A percentile compares a stretch with the other conserved stretches of the same genome.
Evolutionary conservation across 2,888 invertebrate genomes (phyloP).

Genomic region (Oligia latruncula): DNA sequence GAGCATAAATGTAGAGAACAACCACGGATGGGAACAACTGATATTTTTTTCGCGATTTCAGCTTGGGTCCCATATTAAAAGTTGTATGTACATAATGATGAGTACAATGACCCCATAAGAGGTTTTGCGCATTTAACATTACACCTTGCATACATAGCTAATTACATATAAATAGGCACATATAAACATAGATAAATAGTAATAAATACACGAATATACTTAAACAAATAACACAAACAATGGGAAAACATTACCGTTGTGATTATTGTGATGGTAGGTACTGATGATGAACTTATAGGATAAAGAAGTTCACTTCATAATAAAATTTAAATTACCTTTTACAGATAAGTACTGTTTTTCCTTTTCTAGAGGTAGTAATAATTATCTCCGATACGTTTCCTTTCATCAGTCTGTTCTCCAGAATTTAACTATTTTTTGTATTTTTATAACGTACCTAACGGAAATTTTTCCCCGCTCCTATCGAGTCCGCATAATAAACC

Average conservation of each 20-base stretch:
- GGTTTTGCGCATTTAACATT: too few species aligned
- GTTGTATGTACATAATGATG: too few species aligned
- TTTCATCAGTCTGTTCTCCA: conserved; percentile 22
- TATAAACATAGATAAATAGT: not conserved
- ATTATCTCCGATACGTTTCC: not conserved
- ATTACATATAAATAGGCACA: not conserved
- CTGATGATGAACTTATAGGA: not conserved
- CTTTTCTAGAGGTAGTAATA: not conserved
- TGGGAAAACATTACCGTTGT: not conserved
- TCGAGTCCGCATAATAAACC: conserved; percentile 54
- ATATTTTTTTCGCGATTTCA: too few species aligned
- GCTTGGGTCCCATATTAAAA: too few species aligned
- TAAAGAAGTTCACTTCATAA: not conserved
- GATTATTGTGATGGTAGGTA: too few species aligned
- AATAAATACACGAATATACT: not conserved
- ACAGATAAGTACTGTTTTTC: not conserved
- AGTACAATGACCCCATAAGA: too few species aligned
- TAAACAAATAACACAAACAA: not conserved
- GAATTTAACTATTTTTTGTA: conserved; percentile 17
- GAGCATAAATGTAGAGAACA: too few species aligned
- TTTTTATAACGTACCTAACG: conserved; percentile 22
- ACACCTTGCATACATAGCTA: too few species aligned
- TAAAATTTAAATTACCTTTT: conserved; percentile 1
- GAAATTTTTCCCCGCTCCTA: conserved; percentile 12
- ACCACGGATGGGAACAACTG: too few species aligned